Percentiles rank a stretch among this genome's conserved stretches.
phyloP scores from a whole-genome alignment of 1,140 invertebrate genomes.

The Meloidogyne hapla region DNA sequence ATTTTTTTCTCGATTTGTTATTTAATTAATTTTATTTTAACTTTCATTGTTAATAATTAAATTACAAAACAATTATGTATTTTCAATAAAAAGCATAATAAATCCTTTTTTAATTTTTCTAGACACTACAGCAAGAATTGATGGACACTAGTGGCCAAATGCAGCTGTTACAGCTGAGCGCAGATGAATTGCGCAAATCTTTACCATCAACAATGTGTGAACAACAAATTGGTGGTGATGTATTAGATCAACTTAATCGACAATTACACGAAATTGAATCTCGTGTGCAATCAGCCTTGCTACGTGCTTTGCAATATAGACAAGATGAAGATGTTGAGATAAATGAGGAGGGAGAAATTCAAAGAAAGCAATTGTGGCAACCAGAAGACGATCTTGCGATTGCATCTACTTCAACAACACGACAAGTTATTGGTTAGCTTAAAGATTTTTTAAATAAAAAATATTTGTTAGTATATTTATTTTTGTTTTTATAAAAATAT shows the following conservation, averaged over 20 bases:
- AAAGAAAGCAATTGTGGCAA: not conserved
- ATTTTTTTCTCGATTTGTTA: too few relatives aligned
- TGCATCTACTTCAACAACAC: constrained; percentile 1
- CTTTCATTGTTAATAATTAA: not conserved
- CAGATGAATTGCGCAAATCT: constrained; percentile 44
- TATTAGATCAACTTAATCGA: constrained; percentile 36
- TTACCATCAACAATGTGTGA: constrained; percentile 31
- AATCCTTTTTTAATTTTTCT: constrained; percentile 13
- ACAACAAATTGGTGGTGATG: constrained; percentile 22
- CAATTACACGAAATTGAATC: constrained; percentile 39
- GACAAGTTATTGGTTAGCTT: not conserved
- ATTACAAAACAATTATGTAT: too few relatives aligned
- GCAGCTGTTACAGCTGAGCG: constrained; percentile 31
- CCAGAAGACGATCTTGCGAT: not conserved
- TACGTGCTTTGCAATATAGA: constrained; percentile 28
- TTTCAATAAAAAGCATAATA: constrained; percentile 7
- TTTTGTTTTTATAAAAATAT: too few relatives aligned
- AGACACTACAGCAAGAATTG: constrained; percentile 46
- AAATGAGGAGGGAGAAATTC: not conserved
- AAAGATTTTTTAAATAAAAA: not conserved
- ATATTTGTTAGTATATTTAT: not conserved
- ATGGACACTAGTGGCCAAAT: constrained; percentile 47
- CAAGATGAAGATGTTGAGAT: constrained; percentile 26
- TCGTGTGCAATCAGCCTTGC: constrained; percentile 37
- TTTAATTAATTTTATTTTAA: not conserved